These are phyloP conservation scores for Dicroscelio sp. DNA, from an alignment of 2,888 invertebrate genomes.

Conservation along the genomic window DNA sequence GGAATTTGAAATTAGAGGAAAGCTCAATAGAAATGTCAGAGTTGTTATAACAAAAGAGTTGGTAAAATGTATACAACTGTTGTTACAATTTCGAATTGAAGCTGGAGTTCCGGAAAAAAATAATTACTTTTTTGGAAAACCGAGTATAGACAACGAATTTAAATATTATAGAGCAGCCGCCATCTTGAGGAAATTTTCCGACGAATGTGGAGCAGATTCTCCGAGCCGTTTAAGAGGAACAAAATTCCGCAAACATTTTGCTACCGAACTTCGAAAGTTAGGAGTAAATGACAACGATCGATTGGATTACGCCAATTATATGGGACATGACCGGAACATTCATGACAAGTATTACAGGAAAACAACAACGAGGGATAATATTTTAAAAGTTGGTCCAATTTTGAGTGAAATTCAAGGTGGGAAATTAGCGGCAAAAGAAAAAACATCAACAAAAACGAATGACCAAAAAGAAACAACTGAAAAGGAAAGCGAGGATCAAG, in stretches of 20 bases:
- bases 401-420: background rate
- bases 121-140: slow-evolving; percentile 25
- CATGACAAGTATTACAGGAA: slow-evolving; percentile 27
- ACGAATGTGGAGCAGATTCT: no score
- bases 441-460: background rate
- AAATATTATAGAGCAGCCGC: no score
- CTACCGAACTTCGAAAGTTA: no score
- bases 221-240: no score
- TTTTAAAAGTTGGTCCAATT: background rate
- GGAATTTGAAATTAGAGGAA: slow-evolving; percentile 20
- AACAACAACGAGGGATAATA: background rate
- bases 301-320: background rate
- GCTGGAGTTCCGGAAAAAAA: slow-evolving; percentile 34
- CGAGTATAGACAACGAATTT: background rate
- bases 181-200: no score
- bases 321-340: slow-evolving; percentile 1
- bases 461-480: background rate
- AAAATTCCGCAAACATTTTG: no score
- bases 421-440: background rate
- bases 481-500: background rate
- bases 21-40: slow-evolving; percentile 15
- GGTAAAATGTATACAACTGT: background rate
- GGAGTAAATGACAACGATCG: background rate
- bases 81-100: slow-evolving; percentile 7
- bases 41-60: slow-evolving; percentile 16